Evolutionary conservation across 2,113 vertebrate species (phyloP).

Genomic region (Alosa alosa): DNA sequence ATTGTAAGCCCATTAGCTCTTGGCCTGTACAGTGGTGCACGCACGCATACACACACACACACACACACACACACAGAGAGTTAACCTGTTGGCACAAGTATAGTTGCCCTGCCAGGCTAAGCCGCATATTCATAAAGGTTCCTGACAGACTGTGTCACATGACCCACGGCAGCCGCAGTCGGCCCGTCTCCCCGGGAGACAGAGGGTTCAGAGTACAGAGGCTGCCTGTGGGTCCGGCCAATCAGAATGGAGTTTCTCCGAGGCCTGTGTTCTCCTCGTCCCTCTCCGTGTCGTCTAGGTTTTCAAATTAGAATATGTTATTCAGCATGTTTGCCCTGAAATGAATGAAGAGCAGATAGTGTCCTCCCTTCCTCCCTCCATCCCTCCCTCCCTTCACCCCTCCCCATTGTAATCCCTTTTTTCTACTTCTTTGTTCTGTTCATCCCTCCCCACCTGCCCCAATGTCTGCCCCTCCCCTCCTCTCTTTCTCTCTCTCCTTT

Average conservation of each 20-base stretch:
- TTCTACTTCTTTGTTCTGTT: conserved; percentile 29
- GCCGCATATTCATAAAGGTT: conserved; percentile 12
- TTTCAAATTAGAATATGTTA: conserved; percentile 31
- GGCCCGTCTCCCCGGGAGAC: conserved; percentile 41
- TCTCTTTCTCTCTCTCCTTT: conserved; percentile 23
- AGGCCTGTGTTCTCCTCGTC: conserved; percentile 1
- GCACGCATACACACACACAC: background rate
- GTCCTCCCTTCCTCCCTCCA: conserved; percentile 23
- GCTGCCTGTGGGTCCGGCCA: background rate
- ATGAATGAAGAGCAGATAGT: conserved; percentile 23
- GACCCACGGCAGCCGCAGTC: conserved; percentile 39
- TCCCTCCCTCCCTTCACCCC: conserved; percentile 22
- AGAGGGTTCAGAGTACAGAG: conserved; percentile 28
- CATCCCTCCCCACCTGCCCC: background rate
- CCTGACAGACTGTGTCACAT: conserved; percentile 30
- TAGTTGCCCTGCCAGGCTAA: background rate
- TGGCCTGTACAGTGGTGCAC: background rate
- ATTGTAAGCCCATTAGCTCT: background rate
- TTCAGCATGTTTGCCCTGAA: conserved; percentile 36
- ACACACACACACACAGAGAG: background rate
- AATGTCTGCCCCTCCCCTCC: conserved; percentile 26
- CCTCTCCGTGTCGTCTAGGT: conserved; percentile 21
- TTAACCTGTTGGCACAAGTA: background rate
- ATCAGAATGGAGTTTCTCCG: conserved; percentile 25
- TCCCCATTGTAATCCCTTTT: conserved; percentile 5